A percentile compares a stretch with the other conserved stretches of the same genome.
phyloP scores from a whole-genome alignment of 2,113 vertebrate species.

The Hoplias malabaricus region DNA sequence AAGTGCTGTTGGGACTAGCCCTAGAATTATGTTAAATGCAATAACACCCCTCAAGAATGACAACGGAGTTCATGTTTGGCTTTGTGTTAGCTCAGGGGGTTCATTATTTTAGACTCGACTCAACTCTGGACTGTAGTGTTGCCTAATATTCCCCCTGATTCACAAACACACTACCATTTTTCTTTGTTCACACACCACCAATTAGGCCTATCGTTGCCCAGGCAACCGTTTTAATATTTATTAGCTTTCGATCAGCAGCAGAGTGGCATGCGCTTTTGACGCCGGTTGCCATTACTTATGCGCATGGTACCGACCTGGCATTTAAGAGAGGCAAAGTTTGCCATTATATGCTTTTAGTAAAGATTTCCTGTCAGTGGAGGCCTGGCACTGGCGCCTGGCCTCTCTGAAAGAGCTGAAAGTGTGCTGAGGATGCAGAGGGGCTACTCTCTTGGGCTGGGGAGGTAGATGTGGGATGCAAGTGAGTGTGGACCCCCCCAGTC shows the following conservation, averaged over 20 bases:
- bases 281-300: slow-evolving; percentile 56
- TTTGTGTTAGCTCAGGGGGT: not conserved
- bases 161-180: slow-evolving; percentile 44
- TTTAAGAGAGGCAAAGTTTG: slow-evolving; percentile 57
- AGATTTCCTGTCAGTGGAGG: slow-evolving; percentile 71
- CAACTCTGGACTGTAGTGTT: slow-evolving; percentile 19
- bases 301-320: slow-evolving; percentile 54
- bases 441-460: too few species aligned
- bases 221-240: slow-evolving; percentile 60
- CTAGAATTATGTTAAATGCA: slow-evolving; percentile 16
- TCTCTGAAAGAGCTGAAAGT: slow-evolving; percentile 35
- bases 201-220: slow-evolving; percentile 56
- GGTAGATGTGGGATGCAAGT: too few species aligned
- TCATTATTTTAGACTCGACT: not conserved
- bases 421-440: not conserved
- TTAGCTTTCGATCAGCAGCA: slow-evolving; percentile 54
- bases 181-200: slow-evolving; percentile 54
- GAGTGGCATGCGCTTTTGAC: slow-evolving; percentile 43
- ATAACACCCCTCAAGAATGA: not conserved
- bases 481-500: too few species aligned
- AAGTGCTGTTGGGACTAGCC: too few species aligned
- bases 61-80: not conserved
- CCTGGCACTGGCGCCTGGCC: slow-evolving; percentile 45
- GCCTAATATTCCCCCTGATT: slow-evolving; percentile 55
- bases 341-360: slow-evolving; percentile 73